Evolutionary conservation across 2,888 invertebrate genomes (phyloP).

Genomic region (Heliconius ismenius): DNA sequence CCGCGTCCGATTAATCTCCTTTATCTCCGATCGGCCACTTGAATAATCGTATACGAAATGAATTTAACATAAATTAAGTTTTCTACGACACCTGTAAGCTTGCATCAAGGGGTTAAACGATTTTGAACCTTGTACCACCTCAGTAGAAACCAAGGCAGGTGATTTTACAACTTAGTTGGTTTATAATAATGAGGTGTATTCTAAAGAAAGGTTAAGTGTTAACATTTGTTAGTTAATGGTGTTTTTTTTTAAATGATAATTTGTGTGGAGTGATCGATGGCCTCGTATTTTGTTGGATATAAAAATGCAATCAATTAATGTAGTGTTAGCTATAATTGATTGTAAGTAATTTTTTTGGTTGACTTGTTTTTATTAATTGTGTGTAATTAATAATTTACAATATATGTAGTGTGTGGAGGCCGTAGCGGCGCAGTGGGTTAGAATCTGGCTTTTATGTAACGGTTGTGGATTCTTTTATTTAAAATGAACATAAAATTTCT

Average conservation of each 20-base stretch:
- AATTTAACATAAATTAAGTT: constrained; percentile 82
- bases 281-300: constrained; percentile 40
- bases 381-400: constrained; percentile 1
- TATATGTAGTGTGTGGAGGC: not conserved
- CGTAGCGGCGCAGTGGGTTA: no score
- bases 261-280: constrained; percentile 70
- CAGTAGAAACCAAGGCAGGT: constrained; percentile 36
- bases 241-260: constrained; percentile 74
- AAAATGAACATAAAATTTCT: no score
- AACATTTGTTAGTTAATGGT: constrained; percentile 81
- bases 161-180: constrained; percentile 49
- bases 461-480: no score
- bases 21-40: constrained; percentile 75
- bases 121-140: constrained; percentile 47
- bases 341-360: constrained; percentile 4
- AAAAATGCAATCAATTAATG: constrained; percentile 17
- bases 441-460: no score
- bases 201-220: constrained; percentile 80
- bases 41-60: constrained; percentile 77
- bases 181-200: constrained; percentile 74
- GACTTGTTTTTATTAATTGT: not conserved
- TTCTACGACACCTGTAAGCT: constrained; percentile 77
- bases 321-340: constrained; percentile 17
- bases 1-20: constrained; percentile 74
- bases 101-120: constrained; percentile 53